Evolutionary conservation across 2,113 vertebrate genomes (phyloP), one percentile per base, ranked within the genome.

Genomic region (Mus pahari): DNA sequence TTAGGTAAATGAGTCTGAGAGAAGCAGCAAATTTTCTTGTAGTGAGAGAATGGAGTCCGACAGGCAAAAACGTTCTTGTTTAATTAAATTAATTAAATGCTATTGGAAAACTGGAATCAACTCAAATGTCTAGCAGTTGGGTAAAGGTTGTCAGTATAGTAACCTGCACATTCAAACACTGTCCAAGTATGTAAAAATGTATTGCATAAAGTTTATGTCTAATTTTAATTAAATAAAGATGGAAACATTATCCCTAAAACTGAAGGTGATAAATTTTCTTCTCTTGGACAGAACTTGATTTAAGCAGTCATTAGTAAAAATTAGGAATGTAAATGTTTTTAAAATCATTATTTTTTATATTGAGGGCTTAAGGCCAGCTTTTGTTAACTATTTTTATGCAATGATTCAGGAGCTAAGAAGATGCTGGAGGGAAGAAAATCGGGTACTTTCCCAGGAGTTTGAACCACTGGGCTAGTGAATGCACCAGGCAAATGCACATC

Each of bases 21-120:
- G 12, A 84, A 84, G 16, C 78, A 86, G 62, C 73, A 45, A 70
- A 55, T 92, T 74, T 94, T 66, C 45, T 86, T 86, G 3, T 42
- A 31, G 55, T 74, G 71, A 83, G 64, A 81, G 66, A 70, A 64
- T 55, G 20, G 79, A 79, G 36, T 33, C 60, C 60, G 53, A 55
- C 58, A 62, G 28, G 39, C 28, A 77, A 77, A 68, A 74, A 33
- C n/a, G 24, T 70, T 17, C 62, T 90, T 68, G 58, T 87, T 90
- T 50, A 70, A 53, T 90, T 82, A 87, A 75, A 90, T 90, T 50
- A 70, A 62, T 90, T 82, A 87, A 75, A 90, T 45, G 36, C 86
- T 88, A 90, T 36, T 42, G 60, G 82, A 95, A 94, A 89, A 36
- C 26, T n/a, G 62, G 50, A 42, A 53, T 36, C 2, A n/a, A 86